Percentiles rank a stretch among this genome's conserved stretches.
These are phyloP conservation scores for Brachyhypopomus gauderio DNA, from an alignment of 2,113 vertebrate genomes.

Conservation along the genomic window DNA sequence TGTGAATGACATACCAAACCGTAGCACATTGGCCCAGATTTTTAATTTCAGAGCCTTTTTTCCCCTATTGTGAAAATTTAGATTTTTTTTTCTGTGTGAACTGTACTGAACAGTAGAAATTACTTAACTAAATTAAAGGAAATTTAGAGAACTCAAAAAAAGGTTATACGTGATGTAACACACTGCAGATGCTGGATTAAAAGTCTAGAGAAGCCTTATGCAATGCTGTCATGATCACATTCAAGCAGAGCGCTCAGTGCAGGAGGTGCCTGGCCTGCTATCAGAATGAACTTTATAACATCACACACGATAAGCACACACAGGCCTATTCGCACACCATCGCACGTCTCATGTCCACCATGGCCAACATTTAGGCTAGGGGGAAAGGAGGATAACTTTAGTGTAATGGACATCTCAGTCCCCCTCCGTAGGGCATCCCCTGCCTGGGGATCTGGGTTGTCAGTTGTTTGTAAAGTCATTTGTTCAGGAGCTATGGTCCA, in stretches of 20 bases:
- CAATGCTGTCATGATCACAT: neutral
- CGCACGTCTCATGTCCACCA: neutral
- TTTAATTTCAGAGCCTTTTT: too few species aligned
- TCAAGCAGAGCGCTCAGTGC: neutral
- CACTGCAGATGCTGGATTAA: neutral
- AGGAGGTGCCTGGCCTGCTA: neutral
- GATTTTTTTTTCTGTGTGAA: too few species aligned
- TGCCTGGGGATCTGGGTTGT: neutral
- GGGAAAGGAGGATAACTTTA: too few species aligned
- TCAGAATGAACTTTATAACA: constrained; percentile 11
- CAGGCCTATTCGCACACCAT: neutral
- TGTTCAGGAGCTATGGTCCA: too few species aligned
- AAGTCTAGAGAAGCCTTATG: neutral
- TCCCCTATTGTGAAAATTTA: too few species aligned
- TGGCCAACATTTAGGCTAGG: neutral
- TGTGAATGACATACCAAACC: too few species aligned
- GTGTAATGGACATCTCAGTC: neutral
- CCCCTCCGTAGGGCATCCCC: neutral
- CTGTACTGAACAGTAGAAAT: too few species aligned
- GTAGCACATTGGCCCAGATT: too few species aligned
- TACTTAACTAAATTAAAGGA: too few species aligned
- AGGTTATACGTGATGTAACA: too few species aligned
- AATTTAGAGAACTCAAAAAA: too few species aligned
- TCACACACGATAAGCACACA: neutral
- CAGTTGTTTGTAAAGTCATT: neutral